Evolutionary conservation across 2,888 invertebrate genomes (phyloP), one percentile per base, ranked within the genome.

Genomic region (Keiferia lycopersicella): DNA sequence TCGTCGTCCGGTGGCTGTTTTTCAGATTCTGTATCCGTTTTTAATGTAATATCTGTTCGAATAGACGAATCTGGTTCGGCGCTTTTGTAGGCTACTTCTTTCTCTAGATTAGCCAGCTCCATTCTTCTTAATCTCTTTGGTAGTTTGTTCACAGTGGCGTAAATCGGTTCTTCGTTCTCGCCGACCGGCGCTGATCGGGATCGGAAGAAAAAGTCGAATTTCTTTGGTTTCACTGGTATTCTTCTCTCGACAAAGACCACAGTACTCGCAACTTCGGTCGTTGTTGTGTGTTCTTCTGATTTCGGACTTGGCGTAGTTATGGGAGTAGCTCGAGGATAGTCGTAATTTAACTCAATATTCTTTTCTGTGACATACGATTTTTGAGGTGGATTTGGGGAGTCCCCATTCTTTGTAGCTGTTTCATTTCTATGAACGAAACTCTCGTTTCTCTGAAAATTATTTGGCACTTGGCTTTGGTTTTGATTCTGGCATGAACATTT

Each of bases 171-270:
- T 66, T 91, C 92, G 66, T 83, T 82, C 48, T 91, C 88, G 10
- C 92, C 92, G 0, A 91, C 92, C 0, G 92, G 92, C 2, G 92
- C 92, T n/a, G 92, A 92, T 63, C 92, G 76, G 45, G 92, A 91
- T 75, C 93, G 76, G 72, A 88, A 91, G 73, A 92, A 91, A 73
- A 92, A 89, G 64, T 91, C 89, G 66, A 90, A 89, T 70, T 86
- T 92, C 73, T 86, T 91, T 20, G 88, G 88, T 69, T 88, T 88
- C 1, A 86, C 83, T 39, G 91, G 91, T 74, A 92, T 88, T 67
- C 88, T 81, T 78, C 89, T 82, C 78, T 92, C 92, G 10, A 92
- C 89, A 71, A 92, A 90, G 69, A 92, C 88, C 26, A 92, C 89
- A 11, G 92, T 92, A 74, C 92, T 92, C 1, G 92, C 92, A 18